A percentile compares a stretch with the other conserved stretches of the same genome.
These are phyloP conservation scores for Pheosia tremula DNA, from an alignment of 2,888 invertebrate genomes.

Conservation along the genomic window DNA sequence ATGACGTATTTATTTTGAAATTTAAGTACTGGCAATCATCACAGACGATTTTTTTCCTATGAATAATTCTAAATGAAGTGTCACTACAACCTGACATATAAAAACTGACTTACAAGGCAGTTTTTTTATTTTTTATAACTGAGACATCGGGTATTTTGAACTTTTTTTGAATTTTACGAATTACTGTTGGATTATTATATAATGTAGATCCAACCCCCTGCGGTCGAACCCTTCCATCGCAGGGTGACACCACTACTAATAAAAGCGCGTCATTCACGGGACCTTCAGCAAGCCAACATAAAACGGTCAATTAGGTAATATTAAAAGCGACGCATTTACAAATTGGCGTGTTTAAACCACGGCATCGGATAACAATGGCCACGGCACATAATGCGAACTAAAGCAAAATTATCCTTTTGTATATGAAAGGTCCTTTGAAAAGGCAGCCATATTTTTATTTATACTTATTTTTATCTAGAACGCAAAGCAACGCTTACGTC, in stretches of 20 bases:
- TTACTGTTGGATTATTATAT: constrained; percentile 22
- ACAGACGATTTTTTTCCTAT: no score
- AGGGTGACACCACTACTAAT: constrained; percentile 26
- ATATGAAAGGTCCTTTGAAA: constrained; percentile 64
- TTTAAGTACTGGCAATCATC: no score
- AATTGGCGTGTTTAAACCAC: constrained; percentile 54
- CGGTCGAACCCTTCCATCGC: constrained; percentile 35
- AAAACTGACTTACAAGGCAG: no score
- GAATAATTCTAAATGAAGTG: no score
- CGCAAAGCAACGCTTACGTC: constrained; percentile 46
- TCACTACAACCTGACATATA: no score
- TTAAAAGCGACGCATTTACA: constrained; percentile 49
- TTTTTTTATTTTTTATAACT: no score
- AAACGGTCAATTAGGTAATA: constrained; percentile 44
- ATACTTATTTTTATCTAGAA: no score
- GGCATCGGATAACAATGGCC: constrained; percentile 50
- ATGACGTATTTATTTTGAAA: no score
- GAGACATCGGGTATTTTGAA: no score
- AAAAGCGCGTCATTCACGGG: constrained; percentile 21
- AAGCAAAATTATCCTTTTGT: constrained; percentile 71
- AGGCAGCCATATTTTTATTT: constrained; percentile 36
- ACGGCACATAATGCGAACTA: constrained; percentile 57
- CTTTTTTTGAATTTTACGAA: constrained; percentile 1
- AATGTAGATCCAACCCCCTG: constrained; percentile 20
- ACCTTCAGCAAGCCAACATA: constrained; percentile 21